Base-by-base conservation (phyloP, 2,797 vertebrate genomes). In the Malurus leucopterus region DNA sequence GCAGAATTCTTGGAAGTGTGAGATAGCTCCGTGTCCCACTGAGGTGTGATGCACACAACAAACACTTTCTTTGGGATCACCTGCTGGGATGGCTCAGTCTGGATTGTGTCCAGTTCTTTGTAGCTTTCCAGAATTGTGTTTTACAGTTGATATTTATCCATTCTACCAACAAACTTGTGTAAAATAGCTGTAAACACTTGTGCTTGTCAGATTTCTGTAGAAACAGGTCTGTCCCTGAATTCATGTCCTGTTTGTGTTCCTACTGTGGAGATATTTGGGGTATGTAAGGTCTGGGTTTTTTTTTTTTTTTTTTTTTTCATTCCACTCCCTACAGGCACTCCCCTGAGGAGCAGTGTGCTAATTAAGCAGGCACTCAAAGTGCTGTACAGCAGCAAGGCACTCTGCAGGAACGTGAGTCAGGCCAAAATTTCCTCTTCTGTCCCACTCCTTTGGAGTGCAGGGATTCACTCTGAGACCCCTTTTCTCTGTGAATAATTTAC, bases 351-450 rank as follows among this genome's bases (percentile, higher is more conserved):
- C 7, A 19, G 6, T 3, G 6, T 90, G 67, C 74, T 96, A 13
- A 57, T 96, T 26, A 96, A 90, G 38, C 89, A 86, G 20, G 95
- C 89, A 0, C 86, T 96, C 50, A 85, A 82, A 44, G 44, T 96
- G 15, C 91, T 96, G 15, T 93, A 90, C 89, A 75, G 27, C 65
- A 96, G 86, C 4, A 2, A 41, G 11, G 30, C 24, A 0, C 89
- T 96, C 4, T 96, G 93, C 80, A 83, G 78, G 75, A 92, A 85
- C 1, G 95, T 96, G 76, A 97, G 95, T 86, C 26, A 9, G 41
- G 38, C 80, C 53, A 36, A 1, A 21, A 2, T 30, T 44, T 21
- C 43, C 14, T 26, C 3, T 8, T 27, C 21, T 26, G 5, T 46
- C 32, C 41, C 70, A 7, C 21, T 72, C 54, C 58, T 43, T 17